phyloP scores from a whole-genome alignment of 2,797 vertebrate genomes.

The Alosa sapidissima region DNA sequence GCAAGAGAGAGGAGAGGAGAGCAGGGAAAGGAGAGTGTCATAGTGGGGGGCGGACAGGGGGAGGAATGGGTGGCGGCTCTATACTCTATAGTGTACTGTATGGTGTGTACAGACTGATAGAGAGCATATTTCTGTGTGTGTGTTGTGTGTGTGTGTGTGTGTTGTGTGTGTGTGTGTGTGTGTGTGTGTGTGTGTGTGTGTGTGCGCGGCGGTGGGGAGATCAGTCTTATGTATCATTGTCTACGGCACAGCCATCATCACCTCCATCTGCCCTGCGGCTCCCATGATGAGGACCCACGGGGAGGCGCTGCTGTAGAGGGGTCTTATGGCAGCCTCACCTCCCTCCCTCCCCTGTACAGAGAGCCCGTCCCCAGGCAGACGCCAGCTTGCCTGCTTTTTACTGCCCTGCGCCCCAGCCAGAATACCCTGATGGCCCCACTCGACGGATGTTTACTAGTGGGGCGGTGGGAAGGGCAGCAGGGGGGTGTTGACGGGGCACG shows the following conservation, averaged over 20 bases:
- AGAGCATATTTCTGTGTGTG: too few species aligned
- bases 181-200: neutral
- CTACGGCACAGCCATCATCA: neutral
- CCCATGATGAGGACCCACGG: constrained; percentile 40
- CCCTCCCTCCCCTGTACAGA: constrained; percentile 15
- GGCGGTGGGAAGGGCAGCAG: neutral
- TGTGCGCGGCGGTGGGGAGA: constrained; percentile 12
- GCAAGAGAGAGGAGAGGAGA: neutral
- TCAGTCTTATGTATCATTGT: neutral
- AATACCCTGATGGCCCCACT: neutral
- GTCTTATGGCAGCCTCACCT: constrained; percentile 31
- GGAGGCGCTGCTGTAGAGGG: constrained; percentile 17
- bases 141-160: neutral
- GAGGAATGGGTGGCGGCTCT: too few species aligned
- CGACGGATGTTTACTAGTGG: neutral
- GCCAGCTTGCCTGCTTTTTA: constrained; percentile 35
- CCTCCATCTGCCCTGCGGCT: constrained; percentile 49
- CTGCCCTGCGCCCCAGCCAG: constrained; percentile 31
- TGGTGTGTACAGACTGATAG: too few species aligned
- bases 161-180: neutral
- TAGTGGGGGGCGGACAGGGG: too few species aligned
- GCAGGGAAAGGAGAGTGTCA: too few species aligned
- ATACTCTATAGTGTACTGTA: too few species aligned
- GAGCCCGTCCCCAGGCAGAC: constrained; percentile 34
- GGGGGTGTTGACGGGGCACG: neutral